A percentile compares a stretch with the other conserved stretches of the same genome.
phyloP scores from a whole-genome alignment of 2,113 vertebrate species.

The Mormyrus iriodes region DNA sequence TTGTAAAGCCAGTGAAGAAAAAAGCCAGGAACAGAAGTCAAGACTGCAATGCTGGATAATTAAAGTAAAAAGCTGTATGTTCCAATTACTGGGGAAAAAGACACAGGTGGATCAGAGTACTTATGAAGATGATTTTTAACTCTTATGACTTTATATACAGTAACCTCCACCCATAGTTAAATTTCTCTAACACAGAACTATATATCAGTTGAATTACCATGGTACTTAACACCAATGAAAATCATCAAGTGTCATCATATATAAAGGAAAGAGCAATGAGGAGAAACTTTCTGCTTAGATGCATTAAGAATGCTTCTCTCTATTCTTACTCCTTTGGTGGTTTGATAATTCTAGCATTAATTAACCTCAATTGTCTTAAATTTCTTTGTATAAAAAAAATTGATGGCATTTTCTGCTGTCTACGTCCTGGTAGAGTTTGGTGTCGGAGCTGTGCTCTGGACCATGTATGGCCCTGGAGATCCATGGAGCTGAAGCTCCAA shows the following conservation, averaged over 20 bases:
- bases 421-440: conserved; percentile 61
- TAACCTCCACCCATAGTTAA: not conserved
- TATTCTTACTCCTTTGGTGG: not conserved
- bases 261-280: not conserved
- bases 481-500: conserved; percentile 57
- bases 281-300: not conserved
- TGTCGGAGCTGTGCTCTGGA: conserved; percentile 68
- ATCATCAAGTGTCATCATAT: not conserved
- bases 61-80: not conserved
- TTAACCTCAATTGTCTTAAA: not conserved
- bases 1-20: not conserved
- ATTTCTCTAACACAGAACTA: not conserved
- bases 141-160: not conserved
- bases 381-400: not conserved
- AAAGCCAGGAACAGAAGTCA: not conserved
- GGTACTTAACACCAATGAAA: not conserved
- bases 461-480: conserved; percentile 83
- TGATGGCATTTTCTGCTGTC: conserved; percentile 19
- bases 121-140: not conserved
- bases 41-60: not conserved
- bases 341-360: not conserved
- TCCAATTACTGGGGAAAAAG: not conserved
- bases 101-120: not conserved
- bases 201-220: not conserved
- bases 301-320: not conserved